Conservation (phyloP, 92 coral and sea anemone species). For the Muricea muricata region DNA sequence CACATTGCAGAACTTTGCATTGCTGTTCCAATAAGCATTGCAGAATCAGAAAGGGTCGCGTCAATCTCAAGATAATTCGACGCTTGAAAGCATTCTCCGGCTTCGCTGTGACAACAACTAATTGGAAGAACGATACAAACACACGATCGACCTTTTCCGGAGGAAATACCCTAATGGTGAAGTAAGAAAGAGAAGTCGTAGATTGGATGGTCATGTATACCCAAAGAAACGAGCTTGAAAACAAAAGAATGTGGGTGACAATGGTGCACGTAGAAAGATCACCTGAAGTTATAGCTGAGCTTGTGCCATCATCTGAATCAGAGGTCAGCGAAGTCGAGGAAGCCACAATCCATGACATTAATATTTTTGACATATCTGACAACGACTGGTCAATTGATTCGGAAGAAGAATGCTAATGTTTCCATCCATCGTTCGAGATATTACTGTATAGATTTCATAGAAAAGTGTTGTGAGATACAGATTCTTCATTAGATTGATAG, state of each 20-base stretch:
- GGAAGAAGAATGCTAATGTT: background rate
- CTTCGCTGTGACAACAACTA: constrained; percentile 17
- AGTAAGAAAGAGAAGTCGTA: constrained; percentile 9
- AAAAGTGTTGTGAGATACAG: too few relatives aligned
- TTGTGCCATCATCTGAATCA: constrained; percentile 10
- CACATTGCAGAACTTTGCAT: constrained; percentile 22
- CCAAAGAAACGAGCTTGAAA: constrained; percentile 10
- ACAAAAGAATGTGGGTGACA: background rate
- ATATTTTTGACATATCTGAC: background rate
- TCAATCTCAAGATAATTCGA: background rate
- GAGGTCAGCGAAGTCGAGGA: constrained; percentile 5
- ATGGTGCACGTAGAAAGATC: background rate
- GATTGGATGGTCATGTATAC: constrained; percentile 15
- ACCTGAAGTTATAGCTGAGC: constrained; percentile 5
- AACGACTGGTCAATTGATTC: background rate
- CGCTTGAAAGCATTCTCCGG: constrained; percentile 17
- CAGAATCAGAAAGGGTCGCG: constrained; percentile 15
- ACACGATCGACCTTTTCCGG: constrained; percentile 11
- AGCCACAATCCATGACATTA: constrained; percentile 10
- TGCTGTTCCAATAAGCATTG: constrained; percentile 8
- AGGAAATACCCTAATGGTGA: background rate
- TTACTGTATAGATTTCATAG: too few relatives aligned
- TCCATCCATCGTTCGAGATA: background rate
- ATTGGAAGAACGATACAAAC: background rate
- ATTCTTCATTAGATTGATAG: too few relatives aligned